Conservation (phyloP, 2,113 vertebrate genomes). For the Cariama cristata region DNA sequence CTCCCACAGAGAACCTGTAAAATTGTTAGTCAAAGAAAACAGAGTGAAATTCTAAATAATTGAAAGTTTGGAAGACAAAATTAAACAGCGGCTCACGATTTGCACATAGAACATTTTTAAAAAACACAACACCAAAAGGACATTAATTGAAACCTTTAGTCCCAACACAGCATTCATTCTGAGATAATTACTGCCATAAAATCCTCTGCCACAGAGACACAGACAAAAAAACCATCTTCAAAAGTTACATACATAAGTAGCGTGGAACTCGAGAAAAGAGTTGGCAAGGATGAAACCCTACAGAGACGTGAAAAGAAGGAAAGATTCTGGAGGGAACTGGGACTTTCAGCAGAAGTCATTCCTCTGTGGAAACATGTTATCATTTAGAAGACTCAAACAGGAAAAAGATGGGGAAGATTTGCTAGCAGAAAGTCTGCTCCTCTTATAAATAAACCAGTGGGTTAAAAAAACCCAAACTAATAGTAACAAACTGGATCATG, state of each 20-base stretch:
- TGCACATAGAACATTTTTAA: background rate
- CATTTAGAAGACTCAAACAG: background rate
- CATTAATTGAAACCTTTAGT: background rate
- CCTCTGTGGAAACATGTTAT: background rate
- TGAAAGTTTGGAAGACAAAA: background rate
- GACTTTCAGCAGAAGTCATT: background rate
- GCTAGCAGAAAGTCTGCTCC: background rate
- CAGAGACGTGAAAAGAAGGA: background rate
- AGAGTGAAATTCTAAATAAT: background rate
- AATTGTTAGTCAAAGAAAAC: background rate
- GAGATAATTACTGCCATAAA: background rate
- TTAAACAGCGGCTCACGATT: background rate
- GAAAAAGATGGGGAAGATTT: background rate
- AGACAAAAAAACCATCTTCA: background rate
- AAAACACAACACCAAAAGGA: background rate
- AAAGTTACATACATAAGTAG: background rate
- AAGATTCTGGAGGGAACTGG: background rate
- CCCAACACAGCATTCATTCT: background rate
- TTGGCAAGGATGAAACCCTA: background rate
- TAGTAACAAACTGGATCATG: background rate
- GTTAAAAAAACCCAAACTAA: background rate
- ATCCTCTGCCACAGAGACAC: background rate
- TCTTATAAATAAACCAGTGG: background rate
- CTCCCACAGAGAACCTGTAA: slow-evolving; percentile 4
- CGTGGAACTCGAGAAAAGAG: background rate